Evolutionary conservation across 2,888 invertebrate genomes (phyloP).

Genomic region (Pediacus dermestoides): DNA sequence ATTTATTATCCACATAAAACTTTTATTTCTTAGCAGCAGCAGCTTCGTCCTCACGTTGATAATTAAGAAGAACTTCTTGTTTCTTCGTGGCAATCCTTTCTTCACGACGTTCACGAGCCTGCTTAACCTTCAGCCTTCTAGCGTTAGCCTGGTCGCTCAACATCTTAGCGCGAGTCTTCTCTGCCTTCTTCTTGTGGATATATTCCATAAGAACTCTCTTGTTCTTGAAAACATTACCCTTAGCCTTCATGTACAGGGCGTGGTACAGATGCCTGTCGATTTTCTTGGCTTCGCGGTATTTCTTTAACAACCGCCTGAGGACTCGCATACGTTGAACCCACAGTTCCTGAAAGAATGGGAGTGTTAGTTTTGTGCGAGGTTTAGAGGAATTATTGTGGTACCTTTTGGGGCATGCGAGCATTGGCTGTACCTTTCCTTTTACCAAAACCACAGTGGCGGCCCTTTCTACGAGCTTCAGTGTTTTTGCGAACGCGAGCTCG

Average conservation of each 20-base stretch:
- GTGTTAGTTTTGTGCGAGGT: too few relatives aligned
- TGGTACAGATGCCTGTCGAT: slow-evolving; percentile 99
- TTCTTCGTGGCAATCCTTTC: slow-evolving; percentile 93
- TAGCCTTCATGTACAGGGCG: slow-evolving; percentile 97
- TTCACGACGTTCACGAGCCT: slow-evolving; percentile 94
- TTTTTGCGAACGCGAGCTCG: slow-evolving; percentile 97
- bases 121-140: slow-evolving; percentile 92
- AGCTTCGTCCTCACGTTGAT: slow-evolving; percentile 84
- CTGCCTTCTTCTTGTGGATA: slow-evolving; percentile 99
- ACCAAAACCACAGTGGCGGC: slow-evolving; percentile 97
- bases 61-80: slow-evolving; percentile 83
- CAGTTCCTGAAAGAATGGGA: slow-evolving; percentile 62
- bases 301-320: slow-evolving; percentile 88
- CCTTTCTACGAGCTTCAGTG: slow-evolving; percentile 95
- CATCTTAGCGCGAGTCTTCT: slow-evolving; percentile 98
- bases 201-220: slow-evolving; percentile 99
- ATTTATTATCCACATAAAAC: too few relatives aligned
- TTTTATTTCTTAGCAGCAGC: slow-evolving; percentile 66
- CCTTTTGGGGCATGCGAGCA: slow-evolving; percentile 98
- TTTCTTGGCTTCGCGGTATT: slow-evolving; percentile 96
- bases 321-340: slow-evolving; percentile 98
- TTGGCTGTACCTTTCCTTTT: slow-evolving; percentile 99
- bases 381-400: too few relatives aligned
- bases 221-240: slow-evolving; percentile 98
- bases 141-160: slow-evolving; percentile 97